These are phyloP conservation scores for Coreoperca whiteheadi DNA, from an alignment of 2,113 vertebrate species.

Conservation along the genomic window DNA sequence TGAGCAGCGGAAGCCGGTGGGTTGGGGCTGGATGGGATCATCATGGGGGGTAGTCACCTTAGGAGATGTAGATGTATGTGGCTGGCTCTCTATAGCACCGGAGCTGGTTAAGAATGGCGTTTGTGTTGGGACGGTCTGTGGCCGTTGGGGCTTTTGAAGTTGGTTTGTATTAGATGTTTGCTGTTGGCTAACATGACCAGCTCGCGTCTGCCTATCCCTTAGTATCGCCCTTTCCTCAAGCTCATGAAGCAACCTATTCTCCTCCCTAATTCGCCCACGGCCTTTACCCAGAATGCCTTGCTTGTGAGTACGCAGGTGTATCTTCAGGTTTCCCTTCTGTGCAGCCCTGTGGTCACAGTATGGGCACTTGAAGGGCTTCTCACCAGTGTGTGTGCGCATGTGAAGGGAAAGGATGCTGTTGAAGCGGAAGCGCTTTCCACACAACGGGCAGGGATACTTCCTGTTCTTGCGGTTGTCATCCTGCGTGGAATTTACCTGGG, in stretches of 20 bases:
- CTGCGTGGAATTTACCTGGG: conserved; percentile 93
- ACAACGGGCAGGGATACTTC: conserved; percentile 97
- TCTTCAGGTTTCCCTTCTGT: conserved; percentile 99
- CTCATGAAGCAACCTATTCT: conserved; percentile 96
- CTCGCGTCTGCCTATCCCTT: conserved; percentile 94
- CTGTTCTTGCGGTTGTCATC: conserved; percentile 96
- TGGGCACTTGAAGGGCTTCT: conserved; percentile 99
- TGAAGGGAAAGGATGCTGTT: conserved; percentile 99
- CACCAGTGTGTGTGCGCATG: conserved; percentile 98
- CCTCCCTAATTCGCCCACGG: conserved; percentile 94
- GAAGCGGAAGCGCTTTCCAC: conserved; percentile 98
- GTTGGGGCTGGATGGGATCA: conserved; percentile 82
- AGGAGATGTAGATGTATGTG: conserved; percentile 87
- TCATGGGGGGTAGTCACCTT: conserved; percentile 85
- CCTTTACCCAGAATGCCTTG: conserved; percentile 97
- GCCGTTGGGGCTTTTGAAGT: conserved; percentile 82
- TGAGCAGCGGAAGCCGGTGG: conserved; percentile 93
- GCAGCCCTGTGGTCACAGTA: conserved; percentile 98
- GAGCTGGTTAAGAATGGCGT: conserved; percentile 77
- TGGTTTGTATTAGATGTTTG: conserved; percentile 70
- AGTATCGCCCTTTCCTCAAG: conserved; percentile 97
- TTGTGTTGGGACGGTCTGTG: conserved; percentile 68
- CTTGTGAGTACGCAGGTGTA: conserved; percentile 98
- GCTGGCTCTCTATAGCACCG: conserved; percentile 84
- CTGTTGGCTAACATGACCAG: conserved; percentile 79